Percentiles rank a stretch among this genome's conserved stretches.
These are phyloP conservation scores for Pycnomerus fuliginosus DNA, from an alignment of 2,888 invertebrate genomes.

Conservation along the genomic window DNA sequence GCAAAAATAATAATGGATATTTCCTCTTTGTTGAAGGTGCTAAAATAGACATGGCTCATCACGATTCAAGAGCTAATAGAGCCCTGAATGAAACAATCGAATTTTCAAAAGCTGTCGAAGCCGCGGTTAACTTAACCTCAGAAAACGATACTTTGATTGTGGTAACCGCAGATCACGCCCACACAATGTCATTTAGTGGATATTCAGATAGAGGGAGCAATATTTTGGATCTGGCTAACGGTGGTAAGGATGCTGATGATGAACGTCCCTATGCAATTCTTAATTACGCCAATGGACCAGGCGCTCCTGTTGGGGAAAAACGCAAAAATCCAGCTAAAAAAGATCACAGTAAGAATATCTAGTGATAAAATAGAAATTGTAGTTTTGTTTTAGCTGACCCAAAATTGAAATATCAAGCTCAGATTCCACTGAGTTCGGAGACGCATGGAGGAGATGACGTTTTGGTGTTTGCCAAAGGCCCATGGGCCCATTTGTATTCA, in stretches of 20 bases:
- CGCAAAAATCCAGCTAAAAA: too few relatives aligned
- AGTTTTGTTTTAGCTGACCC: too few relatives aligned
- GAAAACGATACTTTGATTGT: slow-evolving; percentile 14
- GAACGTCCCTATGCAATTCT: slow-evolving; percentile 63
- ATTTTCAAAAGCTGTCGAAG: slow-evolving; percentile 56
- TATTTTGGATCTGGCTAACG: slow-evolving; percentile 56
- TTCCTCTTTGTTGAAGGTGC: slow-evolving; percentile 79
- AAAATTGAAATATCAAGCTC: slow-evolving; percentile 60
- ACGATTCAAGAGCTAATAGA: slow-evolving; percentile 63
- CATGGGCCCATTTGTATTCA: slow-evolving; percentile 78
- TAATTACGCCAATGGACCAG: slow-evolving; percentile 75
- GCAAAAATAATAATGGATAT: slow-evolving; percentile 67
- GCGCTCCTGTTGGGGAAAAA: too few relatives aligned
- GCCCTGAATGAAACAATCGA: slow-evolving; percentile 80
- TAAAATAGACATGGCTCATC: slow-evolving; percentile 77
- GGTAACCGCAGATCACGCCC: slow-evolving; percentile 15
- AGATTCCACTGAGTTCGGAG: slow-evolving; percentile 63
- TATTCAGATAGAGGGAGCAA: slow-evolving; percentile 67
- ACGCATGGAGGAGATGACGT: slow-evolving; percentile 83
- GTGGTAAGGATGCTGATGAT: slow-evolving; percentile 57
- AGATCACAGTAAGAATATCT: too few relatives aligned
- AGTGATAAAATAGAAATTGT: too few relatives aligned
- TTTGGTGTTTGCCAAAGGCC: slow-evolving; percentile 72
- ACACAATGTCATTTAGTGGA: slow-evolving; percentile 54
- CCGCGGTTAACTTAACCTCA: slow-evolving; percentile 62